These are phyloP conservation scores for Chaetodon auriga DNA, from an alignment of 2,113 vertebrate species.

Conservation along the genomic window DNA sequence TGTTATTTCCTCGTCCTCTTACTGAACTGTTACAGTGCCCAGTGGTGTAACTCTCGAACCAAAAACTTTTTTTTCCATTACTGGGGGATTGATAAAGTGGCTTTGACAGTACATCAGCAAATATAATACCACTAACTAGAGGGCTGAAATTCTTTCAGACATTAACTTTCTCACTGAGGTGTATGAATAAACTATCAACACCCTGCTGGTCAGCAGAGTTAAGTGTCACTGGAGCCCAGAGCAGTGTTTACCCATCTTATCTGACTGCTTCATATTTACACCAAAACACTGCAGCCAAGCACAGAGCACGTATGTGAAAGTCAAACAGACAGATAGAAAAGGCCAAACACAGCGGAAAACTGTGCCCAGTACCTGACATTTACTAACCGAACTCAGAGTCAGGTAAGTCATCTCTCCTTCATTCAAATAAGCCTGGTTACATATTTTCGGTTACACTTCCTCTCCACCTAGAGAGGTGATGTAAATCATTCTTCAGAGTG, in stretches of 20 bases:
- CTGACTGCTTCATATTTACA: conserved; percentile 63
- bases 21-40: neutral
- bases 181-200: neutral
- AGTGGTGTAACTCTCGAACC: neutral
- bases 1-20: neutral
- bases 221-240: neutral
- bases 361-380: neutral
- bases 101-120: neutral
- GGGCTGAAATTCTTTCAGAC: neutral
- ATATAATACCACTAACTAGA: neutral
- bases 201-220: conserved; percentile 13
- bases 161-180: neutral
- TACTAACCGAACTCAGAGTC: neutral
- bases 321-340: conserved; percentile 5
- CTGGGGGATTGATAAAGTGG: neutral
- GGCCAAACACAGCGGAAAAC: neutral
- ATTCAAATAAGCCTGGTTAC: neutral
- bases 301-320: neutral
- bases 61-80: neutral
- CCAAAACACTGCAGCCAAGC: conserved; percentile 63
- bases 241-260: conserved; percentile 20
- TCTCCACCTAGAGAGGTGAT: neutral
- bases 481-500: conserved; percentile 37
- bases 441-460: neutral
- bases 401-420: conserved; percentile 49